These are phyloP conservation scores for Romanogobio albipinnatus DNA, from an alignment of 2,113 vertebrate genomes.

Conservation along the genomic window DNA sequence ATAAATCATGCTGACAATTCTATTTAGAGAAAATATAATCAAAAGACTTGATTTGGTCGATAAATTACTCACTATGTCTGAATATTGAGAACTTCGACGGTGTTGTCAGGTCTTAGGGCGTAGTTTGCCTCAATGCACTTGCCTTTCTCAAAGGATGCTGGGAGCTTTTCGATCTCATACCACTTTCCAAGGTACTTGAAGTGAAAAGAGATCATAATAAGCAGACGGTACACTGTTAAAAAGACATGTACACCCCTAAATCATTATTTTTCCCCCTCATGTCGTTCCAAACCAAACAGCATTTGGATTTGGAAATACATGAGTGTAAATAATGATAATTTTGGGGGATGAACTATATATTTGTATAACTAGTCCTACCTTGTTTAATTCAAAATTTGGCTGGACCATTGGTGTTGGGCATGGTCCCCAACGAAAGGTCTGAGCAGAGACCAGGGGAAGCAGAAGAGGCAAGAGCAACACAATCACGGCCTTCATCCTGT, in stretches of 20 bases:
- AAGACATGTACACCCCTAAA: too few relatives aligned
- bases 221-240: not conserved
- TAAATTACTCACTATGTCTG: conserved; percentile 50
- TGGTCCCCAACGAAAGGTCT: conserved; percentile 80
- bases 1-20: not conserved
- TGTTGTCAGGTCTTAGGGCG: conserved; percentile 62
- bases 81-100: conserved; percentile 66
- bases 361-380: conserved; percentile 65
- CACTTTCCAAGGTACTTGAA: conserved; percentile 75
- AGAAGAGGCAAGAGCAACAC: conserved; percentile 64
- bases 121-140: conserved; percentile 77
- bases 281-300: not conserved
- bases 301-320: not conserved
- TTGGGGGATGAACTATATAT: not conserved
- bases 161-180: conserved; percentile 78
- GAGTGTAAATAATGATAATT: not conserved
- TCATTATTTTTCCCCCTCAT: not conserved
- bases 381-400: conserved; percentile 78
- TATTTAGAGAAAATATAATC: not conserved
- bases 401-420: conserved; percentile 83
- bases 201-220: not conserved
- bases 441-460: conserved; percentile 69
- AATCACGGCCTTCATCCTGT: conserved; percentile 48
- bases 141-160: conserved; percentile 68
- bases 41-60: not conserved